Percentiles rank a stretch among this genome's conserved stretches.
Conservation (phyloP, 2,113 vertebrate species). For the Etheostoma cragini region DNA sequence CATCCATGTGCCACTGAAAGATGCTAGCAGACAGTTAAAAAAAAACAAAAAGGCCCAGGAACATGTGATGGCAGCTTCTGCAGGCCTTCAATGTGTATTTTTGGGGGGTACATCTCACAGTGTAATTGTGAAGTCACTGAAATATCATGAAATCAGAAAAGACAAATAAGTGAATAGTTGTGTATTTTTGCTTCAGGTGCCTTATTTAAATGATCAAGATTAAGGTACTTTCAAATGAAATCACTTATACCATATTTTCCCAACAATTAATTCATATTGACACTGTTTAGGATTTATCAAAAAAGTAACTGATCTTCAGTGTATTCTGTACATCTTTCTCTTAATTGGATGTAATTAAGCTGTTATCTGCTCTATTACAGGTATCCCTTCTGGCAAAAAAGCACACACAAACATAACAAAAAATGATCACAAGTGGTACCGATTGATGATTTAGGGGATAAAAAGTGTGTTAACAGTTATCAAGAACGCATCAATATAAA, state of each 20-base stretch:
- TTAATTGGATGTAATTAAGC: background rate
- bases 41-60: background rate
- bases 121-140: constrained; percentile 1
- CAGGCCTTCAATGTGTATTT: background rate
- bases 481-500: constrained; percentile 22
- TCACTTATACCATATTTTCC: background rate
- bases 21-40: constrained; percentile 49
- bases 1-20: constrained; percentile 40
- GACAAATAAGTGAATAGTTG: background rate
- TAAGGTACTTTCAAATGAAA: background rate
- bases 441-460: constrained; percentile 37
- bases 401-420: constrained; percentile 8
- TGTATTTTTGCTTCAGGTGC: background rate
- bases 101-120: background rate
- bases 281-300: background rate
- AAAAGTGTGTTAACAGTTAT: constrained; percentile 49
- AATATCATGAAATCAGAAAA: background rate
- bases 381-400: constrained; percentile 26
- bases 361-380: constrained; percentile 20
- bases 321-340: background rate
- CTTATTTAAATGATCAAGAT: background rate
- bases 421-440: constrained; percentile 17
- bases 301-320: background rate
- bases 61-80: constrained; percentile 9
- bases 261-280: background rate